Evolutionary conservation across 2,797 vertebrate species (phyloP).

Genomic region (Malacoraja senta): DNA sequence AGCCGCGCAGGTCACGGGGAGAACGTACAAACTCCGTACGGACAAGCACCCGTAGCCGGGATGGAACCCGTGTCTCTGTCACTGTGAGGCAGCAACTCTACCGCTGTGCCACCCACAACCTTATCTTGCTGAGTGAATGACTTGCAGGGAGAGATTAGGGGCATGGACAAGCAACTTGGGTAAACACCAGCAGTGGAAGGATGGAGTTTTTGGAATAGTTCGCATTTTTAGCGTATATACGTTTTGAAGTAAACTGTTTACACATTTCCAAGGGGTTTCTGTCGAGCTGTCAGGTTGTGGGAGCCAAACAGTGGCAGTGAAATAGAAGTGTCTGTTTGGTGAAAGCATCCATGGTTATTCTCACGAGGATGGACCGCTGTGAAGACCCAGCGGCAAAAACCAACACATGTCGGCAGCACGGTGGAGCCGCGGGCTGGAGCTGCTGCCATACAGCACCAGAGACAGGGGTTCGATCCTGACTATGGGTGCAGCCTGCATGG

Average conservation of each 20-base stretch:
- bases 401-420: neutral
- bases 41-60: too few species aligned
- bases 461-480: neutral
- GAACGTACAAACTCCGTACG: too few species aligned
- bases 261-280: neutral
- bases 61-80: too few species aligned
- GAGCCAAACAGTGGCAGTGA: neutral
- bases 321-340: neutral
- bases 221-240: neutral
- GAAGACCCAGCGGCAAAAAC: neutral
- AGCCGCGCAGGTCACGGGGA: too few species aligned
- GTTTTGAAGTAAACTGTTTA: neutral
- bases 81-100: neutral
- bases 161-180: neutral
- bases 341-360: neutral
- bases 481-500: too few species aligned
- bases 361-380: neutral
- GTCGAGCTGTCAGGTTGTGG: neutral
- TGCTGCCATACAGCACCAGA: too few species aligned
- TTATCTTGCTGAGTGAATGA: neutral
- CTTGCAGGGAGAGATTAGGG: neutral
- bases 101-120: neutral
- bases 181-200: neutral
- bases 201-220: slow-evolving; percentile 9
- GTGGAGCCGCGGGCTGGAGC: neutral